Evolutionary conservation across 1,140 invertebrate species (phyloP), one percentile per base, ranked within the genome.

Genomic region (Macrostomum lignano): DNA sequence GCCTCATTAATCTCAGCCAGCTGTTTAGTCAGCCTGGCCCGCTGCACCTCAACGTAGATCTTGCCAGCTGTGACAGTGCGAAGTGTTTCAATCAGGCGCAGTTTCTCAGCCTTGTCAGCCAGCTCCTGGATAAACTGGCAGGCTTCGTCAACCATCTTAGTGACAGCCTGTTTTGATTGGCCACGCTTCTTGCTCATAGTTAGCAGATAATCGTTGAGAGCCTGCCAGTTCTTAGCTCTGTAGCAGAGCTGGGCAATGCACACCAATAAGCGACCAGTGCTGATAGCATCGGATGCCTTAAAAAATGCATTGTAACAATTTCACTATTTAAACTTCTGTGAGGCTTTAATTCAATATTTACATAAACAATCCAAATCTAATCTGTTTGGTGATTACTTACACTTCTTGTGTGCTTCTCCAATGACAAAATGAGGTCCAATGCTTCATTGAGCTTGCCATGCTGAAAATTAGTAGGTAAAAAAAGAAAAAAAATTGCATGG

Each of bases 41-140:
- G 64, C 59, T 98, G 88, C 19, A 93, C 82, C 67, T 99, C 91
- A 3, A 99, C 88, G 58, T 98, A 96, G 40, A 98, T 98, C 60
- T 98, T 94, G 46, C 88, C 88, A 59, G 86, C 82, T 3, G 84
- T 96, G 0, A 96, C 84, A 19, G 71, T 70, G 40, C 84, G 66
- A 15, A 98, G 56, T 0, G 86, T 93, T 52, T 94, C 82, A 48
- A 98, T 94, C 0, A 94, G 62, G 51, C 84, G 82, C 7, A 93
- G 67, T 61, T 77, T 76, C 43, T 84, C 77, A 29, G 45, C 23
- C 4, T 7, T 14, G 43, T 74, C 68, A 3, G 77, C 74, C 20
- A 76, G 77, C 55, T 86, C 69, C 41, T 94, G 81, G 3, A 98
- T 74, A 58, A 91, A 94, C 31, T 67, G 71, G 47, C 68, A 82